A percentile compares a stretch with the other conserved stretches of the same genome.
phyloP scores from a whole-genome alignment of 2,888 invertebrate genomes.

The Eulithis prunata region DNA sequence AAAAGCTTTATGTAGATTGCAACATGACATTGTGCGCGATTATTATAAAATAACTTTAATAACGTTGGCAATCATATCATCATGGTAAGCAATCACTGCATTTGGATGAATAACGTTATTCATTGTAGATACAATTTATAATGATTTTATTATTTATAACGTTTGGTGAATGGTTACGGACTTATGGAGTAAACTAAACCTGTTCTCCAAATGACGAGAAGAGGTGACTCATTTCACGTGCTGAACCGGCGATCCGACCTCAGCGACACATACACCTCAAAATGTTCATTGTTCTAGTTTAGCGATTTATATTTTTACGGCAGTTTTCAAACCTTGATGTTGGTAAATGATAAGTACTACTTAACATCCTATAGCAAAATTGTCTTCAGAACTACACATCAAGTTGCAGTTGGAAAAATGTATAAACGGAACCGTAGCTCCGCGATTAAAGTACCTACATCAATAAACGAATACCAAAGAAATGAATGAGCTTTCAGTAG shows the following conservation, averaged over 20 bases:
- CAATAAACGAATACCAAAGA: slow-evolving; percentile 42
- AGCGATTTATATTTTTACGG: background rate
- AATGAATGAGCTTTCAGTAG: slow-evolving; percentile 53
- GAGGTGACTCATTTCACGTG: slow-evolving; percentile 38
- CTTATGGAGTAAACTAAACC: slow-evolving; percentile 32
- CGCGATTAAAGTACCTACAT: slow-evolving; percentile 24
- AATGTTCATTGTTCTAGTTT: background rate
- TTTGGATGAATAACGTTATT: slow-evolving; percentile 19
- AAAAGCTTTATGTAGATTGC: slow-evolving; percentile 69
- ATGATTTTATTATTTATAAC: slow-evolving; percentile 29
- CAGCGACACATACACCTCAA: slow-evolving; percentile 22
- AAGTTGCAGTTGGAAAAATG: no score
- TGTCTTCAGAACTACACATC: background rate
- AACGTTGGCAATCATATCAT: slow-evolving; percentile 56
- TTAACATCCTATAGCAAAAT: background rate
- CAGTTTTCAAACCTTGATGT: background rate
- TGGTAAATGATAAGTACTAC: no score
- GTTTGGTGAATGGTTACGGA: slow-evolving; percentile 22
- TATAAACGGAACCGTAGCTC: no score
- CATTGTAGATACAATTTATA: slow-evolving; percentile 7
- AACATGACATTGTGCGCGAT: slow-evolving; percentile 55
- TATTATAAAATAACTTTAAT: slow-evolving; percentile 59
- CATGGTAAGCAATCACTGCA: slow-evolving; percentile 41
- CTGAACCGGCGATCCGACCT: background rate
- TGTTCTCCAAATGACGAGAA: slow-evolving; percentile 37